These are phyloP conservation scores for Microchirus variegatus DNA, from an alignment of 2,797 vertebrate genomes.

Conservation along the genomic window DNA sequence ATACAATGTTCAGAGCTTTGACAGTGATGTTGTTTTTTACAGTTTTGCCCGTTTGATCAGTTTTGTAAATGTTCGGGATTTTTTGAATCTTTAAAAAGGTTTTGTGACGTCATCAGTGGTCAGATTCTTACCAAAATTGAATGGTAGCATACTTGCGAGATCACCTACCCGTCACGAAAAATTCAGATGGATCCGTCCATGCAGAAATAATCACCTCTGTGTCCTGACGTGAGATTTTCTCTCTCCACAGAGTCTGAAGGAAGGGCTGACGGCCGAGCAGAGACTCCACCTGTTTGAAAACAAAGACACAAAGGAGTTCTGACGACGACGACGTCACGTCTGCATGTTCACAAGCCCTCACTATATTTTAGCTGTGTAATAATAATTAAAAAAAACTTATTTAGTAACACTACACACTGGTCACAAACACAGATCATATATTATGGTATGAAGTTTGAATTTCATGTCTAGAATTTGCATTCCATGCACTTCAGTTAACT, in stretches of 20 bases:
- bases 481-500: slow-evolving; percentile 87
- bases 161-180: no score
- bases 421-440: slow-evolving; percentile 77
- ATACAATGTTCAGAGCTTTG: no score
- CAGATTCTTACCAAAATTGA: no score
- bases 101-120: no score
- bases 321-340: slow-evolving; percentile 62
- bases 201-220: no score
- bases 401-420: slow-evolving; percentile 83
- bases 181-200: no score
- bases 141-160: no score
- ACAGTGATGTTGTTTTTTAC: no score
- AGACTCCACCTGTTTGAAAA: slow-evolving; percentile 86
- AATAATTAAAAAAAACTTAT: slow-evolving; percentile 50
- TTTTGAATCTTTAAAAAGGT: no score
- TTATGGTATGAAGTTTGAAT: slow-evolving; percentile 84
- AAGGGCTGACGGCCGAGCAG: slow-evolving; percentile 86
- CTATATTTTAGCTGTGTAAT: slow-evolving; percentile 83
- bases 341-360: slow-evolving; percentile 80
- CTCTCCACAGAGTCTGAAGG: slow-evolving; percentile 82
- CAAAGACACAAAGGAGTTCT: slow-evolving; percentile 87
- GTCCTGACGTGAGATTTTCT: slow-evolving; percentile 15
- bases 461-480: slow-evolving; percentile 84
- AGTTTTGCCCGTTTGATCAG: no score
- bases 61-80: no score